Conservation (phyloP, 2,888 invertebrate species). For the Dilophus febrilis region DNA sequence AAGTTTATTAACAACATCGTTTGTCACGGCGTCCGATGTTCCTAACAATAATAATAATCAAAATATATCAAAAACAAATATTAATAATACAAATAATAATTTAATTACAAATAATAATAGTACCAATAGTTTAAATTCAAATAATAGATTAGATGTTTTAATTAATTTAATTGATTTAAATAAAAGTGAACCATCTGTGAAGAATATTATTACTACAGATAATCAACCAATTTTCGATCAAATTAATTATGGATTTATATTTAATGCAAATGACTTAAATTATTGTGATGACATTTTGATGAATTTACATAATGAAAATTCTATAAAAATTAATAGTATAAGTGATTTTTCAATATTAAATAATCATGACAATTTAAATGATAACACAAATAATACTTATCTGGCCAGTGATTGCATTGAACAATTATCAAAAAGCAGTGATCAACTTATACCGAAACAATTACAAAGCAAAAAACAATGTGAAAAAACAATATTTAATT, state of each 20-base stretch:
- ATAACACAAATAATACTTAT: no score
- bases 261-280: slow-evolving; percentile 2
- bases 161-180: no score
- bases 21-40: no score
- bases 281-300: slow-evolving; percentile 1
- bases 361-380: no score
- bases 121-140: neutral
- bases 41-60: no score
- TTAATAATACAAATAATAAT: slow-evolving; percentile 2
- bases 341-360: neutral
- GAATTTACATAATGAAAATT: neutral
- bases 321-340: neutral
- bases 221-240: neutral
- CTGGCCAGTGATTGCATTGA: neutral
- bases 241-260: slow-evolving; percentile 3
- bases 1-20: no score
- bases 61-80: neutral
- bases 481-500: no score
- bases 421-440: neutral
- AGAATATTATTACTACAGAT: neutral
- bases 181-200: no score
- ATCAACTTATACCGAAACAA: neutral
- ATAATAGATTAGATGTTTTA: neutral
- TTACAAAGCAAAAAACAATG: no score
- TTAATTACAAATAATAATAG: slow-evolving; percentile 2